Evolutionary conservation across 2,888 invertebrate genomes (phyloP), one percentile per base, ranked within the genome.

Genomic region (Lepidocyrtoides sp.): DNA sequence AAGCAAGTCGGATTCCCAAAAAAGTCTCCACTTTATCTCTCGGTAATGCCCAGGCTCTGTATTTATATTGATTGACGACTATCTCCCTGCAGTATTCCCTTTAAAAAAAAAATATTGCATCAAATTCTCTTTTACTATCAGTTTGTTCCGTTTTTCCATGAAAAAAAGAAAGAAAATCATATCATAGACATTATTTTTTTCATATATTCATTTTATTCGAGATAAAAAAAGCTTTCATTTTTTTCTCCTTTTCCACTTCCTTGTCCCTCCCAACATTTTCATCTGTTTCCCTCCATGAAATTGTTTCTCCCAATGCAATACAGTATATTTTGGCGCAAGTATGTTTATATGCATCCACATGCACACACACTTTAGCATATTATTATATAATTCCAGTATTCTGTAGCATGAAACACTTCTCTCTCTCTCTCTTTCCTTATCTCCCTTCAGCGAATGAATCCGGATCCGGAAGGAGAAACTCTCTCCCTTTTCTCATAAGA

Each of bases 391-490:
- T 66, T 75, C 29, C 7, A 75, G 75, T 44, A 48, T 48, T 75
- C 75, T 14, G 36, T 10, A 79, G 36, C 57, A 79, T 17, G 57
- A 36, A 79, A 54, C 54, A 57, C 57, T 57, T 36, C 79, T 77
- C 8, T n/a, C n/a, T 14, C 36, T 36, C 79, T 77, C 8, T n/a
- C n/a, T 14, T 57, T 17, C 20, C 57, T 57, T 79, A 54, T 79
- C 79, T 79, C 79, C 14, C 79, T 79, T 79, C 57, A 32, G 79
- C 79, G 79, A 79, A 79, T 57, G 75, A 85, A 85, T 85, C 85
- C 84, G 84, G 84, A 84, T 84, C 84, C 85, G 85, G 85, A 85
- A 85, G 85, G 75, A 72, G 72, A 85, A 85, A 84, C 66, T 84
- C 66, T 84, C 60, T n/a, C 75, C 3, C 63, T 63, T n/a, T 66